Conservation (phyloP, 2,797 vertebrate species). For the Anisognathus igniventris region DNA sequence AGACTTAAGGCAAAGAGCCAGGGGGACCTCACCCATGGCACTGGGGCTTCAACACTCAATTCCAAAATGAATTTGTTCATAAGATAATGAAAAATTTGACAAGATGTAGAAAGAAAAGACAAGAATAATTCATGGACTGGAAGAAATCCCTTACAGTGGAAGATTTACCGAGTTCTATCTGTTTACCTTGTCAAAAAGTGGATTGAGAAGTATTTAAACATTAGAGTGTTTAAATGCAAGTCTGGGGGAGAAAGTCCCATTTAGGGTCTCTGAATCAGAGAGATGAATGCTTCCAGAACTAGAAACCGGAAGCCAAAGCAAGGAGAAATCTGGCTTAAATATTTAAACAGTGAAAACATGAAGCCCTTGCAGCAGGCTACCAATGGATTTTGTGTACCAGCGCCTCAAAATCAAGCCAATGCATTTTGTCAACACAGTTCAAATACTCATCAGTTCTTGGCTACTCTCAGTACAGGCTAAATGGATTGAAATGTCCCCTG, state of each 20-base stretch:
- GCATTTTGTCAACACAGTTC: not conserved
- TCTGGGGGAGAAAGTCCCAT: not conserved
- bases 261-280: not conserved
- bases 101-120: not conserved
- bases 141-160: not conserved
- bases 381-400: not conserved
- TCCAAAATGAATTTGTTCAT: not conserved
- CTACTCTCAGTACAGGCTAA: not conserved
- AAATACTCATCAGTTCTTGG: not conserved
- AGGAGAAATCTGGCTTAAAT: not conserved
- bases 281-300: not conserved
- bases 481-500: not conserved
- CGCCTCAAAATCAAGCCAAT: not conserved
- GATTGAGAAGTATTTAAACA: not conserved
- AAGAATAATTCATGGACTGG: not conserved
- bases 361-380: not conserved
- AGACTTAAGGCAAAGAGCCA: constrained; percentile 36
- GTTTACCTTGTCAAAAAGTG: not conserved
- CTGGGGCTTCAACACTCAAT: not conserved
- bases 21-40: not conserved
- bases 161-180: not conserved
- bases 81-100: not conserved
- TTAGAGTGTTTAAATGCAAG: not conserved
- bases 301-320: not conserved
- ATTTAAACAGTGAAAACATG: not conserved